Conservation (phyloP, 2,888 invertebrate species). For the Stenurella melanura region DNA sequence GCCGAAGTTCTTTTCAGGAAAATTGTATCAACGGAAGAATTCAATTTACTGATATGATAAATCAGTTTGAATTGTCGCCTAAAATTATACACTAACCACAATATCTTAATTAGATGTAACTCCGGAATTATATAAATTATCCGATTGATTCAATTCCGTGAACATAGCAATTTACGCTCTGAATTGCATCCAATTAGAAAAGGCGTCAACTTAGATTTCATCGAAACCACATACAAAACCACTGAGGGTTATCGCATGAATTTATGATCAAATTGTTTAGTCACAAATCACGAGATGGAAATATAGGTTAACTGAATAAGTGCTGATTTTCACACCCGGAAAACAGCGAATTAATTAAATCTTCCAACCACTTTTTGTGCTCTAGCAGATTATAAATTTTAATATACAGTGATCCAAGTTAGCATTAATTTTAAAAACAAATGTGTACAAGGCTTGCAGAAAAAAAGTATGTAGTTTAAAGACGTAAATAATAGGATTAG, state of each 20-base stretch:
- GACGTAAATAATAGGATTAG: too few relatives aligned
- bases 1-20: too few relatives aligned
- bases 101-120: not conserved
- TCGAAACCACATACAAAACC: conserved; percentile 50
- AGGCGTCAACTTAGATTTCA: conserved; percentile 53
- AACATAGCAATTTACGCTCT: conserved; percentile 41
- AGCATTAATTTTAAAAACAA: too few relatives aligned
- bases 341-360: conserved; percentile 25
- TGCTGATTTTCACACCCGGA: conserved; percentile 18
- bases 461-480: too few relatives aligned
- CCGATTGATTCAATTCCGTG: conserved; percentile 40
- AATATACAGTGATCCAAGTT: too few relatives aligned
- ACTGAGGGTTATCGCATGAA: conserved; percentile 46
- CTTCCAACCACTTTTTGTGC: not conserved
- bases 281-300: conserved; percentile 36
- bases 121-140: conserved; percentile 6
- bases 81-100: too few relatives aligned
- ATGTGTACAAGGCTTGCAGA: too few relatives aligned
- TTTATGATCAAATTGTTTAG: conserved; percentile 50
- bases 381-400: not conserved
- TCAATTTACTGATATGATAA: too few relatives aligned
- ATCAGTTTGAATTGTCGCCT: too few relatives aligned
- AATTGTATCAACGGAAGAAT: too few relatives aligned
- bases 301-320: conserved; percentile 32
- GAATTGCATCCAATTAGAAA: conserved; percentile 49